Conservation (phyloP, 1,140 invertebrate genomes). For the Ctenoplectra terminalis region DNA sequence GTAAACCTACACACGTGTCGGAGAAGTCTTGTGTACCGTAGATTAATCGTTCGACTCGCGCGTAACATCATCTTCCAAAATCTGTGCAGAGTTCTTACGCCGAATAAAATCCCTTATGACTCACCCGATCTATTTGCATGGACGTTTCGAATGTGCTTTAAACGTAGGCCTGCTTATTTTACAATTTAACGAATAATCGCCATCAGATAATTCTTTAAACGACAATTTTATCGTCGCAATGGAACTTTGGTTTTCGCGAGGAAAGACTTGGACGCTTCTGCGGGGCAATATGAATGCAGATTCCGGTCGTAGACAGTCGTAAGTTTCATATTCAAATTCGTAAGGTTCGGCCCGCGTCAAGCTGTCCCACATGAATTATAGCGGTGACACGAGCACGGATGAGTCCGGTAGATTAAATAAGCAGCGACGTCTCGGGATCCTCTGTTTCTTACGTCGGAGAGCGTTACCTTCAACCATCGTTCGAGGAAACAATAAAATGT, state of each 20-base stretch:
- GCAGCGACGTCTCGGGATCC: not conserved
- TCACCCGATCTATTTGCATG: not conserved
- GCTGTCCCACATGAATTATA: constrained; percentile 53
- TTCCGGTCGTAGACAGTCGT: constrained; percentile 54
- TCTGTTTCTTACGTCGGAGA: constrained; percentile 13
- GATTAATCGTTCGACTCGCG: not conserved
- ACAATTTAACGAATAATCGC: constrained; percentile 1
- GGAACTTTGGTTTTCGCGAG: constrained; percentile 18
- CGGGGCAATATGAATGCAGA: constrained; percentile 60
- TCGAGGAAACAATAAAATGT: not conserved
- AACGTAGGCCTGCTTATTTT: not conserved
- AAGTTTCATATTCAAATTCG: constrained; percentile 66
- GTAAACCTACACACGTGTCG: not conserved
- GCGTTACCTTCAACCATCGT: not conserved
- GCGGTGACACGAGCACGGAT: constrained; percentile 49
- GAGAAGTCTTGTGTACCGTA: not conserved
- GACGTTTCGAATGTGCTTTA: not conserved
- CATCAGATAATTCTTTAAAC: constrained; percentile 26
- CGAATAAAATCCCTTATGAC: not conserved
- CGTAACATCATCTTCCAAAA: not conserved
- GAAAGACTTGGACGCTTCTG: not conserved
- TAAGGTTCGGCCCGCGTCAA: constrained; percentile 45
- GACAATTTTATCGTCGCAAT: constrained; percentile 39
- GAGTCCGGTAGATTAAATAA: constrained; percentile 55
- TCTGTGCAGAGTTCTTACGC: not conserved